A percentile compares a stretch with the other conserved stretches of the same genome.
These are phyloP conservation scores for Sapayoa aenigma DNA, from an alignment of 2,113 vertebrate species.

Conservation along the genomic window DNA sequence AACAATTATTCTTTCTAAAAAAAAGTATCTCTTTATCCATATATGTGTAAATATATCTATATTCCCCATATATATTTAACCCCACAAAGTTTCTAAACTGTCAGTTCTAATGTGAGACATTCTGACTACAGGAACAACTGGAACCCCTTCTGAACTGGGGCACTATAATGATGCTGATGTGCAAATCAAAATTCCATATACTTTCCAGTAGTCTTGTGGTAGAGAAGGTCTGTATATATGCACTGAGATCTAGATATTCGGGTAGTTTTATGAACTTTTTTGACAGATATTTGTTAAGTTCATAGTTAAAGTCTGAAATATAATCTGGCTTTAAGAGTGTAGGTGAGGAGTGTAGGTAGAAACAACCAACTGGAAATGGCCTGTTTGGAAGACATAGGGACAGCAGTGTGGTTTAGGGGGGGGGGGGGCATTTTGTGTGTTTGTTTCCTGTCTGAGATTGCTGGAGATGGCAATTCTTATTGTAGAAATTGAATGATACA, in stretches of 20 bases:
- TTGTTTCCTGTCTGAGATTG: neutral
- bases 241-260: neutral
- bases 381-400: neutral
- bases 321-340: neutral
- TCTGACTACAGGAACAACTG: neutral
- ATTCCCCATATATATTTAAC: neutral
- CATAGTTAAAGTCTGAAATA: neutral
- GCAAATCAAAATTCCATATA: neutral
- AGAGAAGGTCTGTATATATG: neutral
- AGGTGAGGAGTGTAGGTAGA: neutral
- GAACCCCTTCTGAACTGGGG: neutral
- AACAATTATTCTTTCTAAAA: neutral
- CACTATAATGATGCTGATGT: neutral
- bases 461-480: neutral
- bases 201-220: neutral
- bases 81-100: neutral
- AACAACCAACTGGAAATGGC: neutral
- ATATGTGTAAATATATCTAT: neutral
- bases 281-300: neutral
- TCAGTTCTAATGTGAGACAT: neutral
- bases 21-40: neutral
- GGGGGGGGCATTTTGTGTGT: neutral
- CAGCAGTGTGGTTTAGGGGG: neutral
- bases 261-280: neutral
- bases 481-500: neutral